Evolutionary conservation across 2,888 invertebrate genomes (phyloP), one percentile per base, ranked within the genome.

Genomic region (Acrobasis repandana): DNA sequence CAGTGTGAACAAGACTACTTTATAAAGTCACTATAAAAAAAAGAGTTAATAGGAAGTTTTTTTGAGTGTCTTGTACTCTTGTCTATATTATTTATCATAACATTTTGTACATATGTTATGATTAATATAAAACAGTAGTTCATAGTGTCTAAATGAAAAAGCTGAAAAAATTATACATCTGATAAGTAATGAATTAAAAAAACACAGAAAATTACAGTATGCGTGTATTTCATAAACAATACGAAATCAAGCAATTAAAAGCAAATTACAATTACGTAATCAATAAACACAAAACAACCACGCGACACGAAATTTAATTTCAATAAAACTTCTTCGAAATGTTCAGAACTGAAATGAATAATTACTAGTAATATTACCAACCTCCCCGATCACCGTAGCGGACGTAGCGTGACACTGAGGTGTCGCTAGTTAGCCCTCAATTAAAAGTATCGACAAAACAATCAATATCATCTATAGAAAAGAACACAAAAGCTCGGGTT

Each of bases 391-490:
- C 79, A n/a, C 14, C 43, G 38, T n/a, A n/a, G 43, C n/a, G 43
- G 79, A 81, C 79, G 88, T 89, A 88, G 72, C 76, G 83, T 89
- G 90, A 88, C 90, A 86, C 77, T 79, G 84, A 90, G 88, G 91
- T 87, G 91, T 90, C 74, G 80, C 82, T 79, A 79, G 85, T 83
- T 88, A 83, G 85, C 82, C 85, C 83, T 83, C 86, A 90, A 91
- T 92, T 91, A 91, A 90, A 86, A 82, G 83, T 90, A 89, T 88
- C 86, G 87, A 90, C 85, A 84, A 87, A 88, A 88, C 88, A 90
- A 90, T 90, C 90, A 85, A 90, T 91, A 88, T 81, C 80, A 85
- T 86, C 85, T 80, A 87, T 88, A 85, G 87, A 86, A 90, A 88
- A 88, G 80, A 90, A 88, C 82, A 92, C 90, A 92, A 92, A 90